These are phyloP conservation scores for Halocaridina rubra DNA, from an alignment of 2,888 invertebrate genomes.

Conservation along the genomic window DNA sequence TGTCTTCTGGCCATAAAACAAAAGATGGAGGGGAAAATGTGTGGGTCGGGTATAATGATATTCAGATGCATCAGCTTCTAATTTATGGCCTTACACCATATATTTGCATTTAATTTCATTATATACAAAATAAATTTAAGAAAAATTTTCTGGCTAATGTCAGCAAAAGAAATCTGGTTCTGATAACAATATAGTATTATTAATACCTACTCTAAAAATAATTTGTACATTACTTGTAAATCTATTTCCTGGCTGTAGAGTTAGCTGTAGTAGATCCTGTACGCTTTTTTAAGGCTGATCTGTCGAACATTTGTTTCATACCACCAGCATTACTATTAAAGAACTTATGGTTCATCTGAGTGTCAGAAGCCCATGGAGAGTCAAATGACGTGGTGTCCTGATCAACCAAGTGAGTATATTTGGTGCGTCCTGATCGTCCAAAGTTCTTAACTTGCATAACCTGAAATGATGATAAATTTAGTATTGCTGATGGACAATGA, in stretches of 20 bases:
- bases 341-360: slow-evolving; percentile 87
- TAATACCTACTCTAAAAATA: background rate
- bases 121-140: too few relatives aligned
- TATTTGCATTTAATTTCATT: too few relatives aligned
- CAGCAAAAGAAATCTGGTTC: too few relatives aligned
- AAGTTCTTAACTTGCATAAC: slow-evolving; percentile 90
- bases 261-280: background rate
- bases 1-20: too few relatives aligned
- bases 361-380: slow-evolving; percentile 96
- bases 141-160: too few relatives aligned
- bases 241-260: slow-evolving; percentile 25
- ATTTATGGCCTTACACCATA: too few relatives aligned
- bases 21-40: too few relatives aligned
- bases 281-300: slow-evolving; percentile 78
- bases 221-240: background rate
- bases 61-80: too few relatives aligned
- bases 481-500: too few relatives aligned
- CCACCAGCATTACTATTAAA: slow-evolving; percentile 90
- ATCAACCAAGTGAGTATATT: slow-evolving; percentile 98
- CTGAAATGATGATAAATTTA: slow-evolving; percentile 2
- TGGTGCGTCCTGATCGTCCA: slow-evolving; percentile 97
- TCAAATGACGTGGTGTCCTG: slow-evolving; percentile 99
- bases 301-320: slow-evolving; percentile 91
- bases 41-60: too few relatives aligned
- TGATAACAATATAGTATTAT: background rate